These are phyloP conservation scores for Sarcophaga peregrina DNA, from an alignment of 1,140 invertebrate species.

Conservation along the genomic window DNA sequence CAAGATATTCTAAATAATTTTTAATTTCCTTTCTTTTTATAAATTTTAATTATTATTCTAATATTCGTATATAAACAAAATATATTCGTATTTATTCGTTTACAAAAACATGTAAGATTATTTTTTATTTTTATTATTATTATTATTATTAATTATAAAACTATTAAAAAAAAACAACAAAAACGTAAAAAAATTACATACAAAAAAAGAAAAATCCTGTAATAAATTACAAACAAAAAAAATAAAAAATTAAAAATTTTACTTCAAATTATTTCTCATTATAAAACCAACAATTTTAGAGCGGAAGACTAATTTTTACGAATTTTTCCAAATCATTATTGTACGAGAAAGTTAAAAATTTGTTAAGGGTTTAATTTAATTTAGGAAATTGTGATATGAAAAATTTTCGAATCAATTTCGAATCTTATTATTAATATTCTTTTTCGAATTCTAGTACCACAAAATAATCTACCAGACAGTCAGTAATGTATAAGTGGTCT, in stretches of 20 bases:
- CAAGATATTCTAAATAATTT: too few relatives aligned
- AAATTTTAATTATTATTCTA: background rate
- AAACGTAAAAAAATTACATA: conserved; percentile 23
- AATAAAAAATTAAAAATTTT: background rate
- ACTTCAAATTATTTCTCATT: background rate
- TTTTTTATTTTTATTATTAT: background rate
- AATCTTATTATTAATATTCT: too few relatives aligned
- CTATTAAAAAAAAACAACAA: background rate
- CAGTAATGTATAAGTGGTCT: too few relatives aligned
- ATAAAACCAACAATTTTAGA: too few relatives aligned
- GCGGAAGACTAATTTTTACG: too few relatives aligned
- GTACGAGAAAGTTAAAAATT: too few relatives aligned
- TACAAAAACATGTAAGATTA: conserved; percentile 24
- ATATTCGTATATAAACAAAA: background rate
- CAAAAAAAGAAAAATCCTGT: conserved; percentile 7
- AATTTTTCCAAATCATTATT: too few relatives aligned
- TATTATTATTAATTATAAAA: background rate
- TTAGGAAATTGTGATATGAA: too few relatives aligned
- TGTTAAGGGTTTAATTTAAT: too few relatives aligned
- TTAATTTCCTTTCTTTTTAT: conserved; percentile 4
- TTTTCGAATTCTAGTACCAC: too few relatives aligned
- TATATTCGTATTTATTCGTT: conserved; percentile 38
- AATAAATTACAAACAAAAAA: conserved; percentile 34
- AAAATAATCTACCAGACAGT: too few relatives aligned
- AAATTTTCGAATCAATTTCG: too few relatives aligned